These are phyloP conservation scores for Saguinus midas DNA, from an alignment of 2,113 vertebrate genomes.

Conservation along the genomic window DNA sequence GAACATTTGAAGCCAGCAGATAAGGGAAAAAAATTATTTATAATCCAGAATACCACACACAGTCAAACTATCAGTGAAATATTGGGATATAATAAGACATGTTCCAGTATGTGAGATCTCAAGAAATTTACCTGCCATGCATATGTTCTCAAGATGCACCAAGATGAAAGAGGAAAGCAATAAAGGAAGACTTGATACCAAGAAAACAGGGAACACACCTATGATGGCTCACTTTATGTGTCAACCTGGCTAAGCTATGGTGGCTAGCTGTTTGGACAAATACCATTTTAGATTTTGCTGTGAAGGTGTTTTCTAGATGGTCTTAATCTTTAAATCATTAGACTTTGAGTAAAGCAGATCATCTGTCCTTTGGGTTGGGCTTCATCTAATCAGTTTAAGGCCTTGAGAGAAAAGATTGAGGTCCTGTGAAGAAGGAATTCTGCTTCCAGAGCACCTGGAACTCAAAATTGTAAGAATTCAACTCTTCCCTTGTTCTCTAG, in stretches of 20 bases:
- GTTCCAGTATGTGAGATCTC: background rate
- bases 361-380: background rate
- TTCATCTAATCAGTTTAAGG: background rate
- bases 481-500: background rate
- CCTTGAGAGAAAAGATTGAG: background rate
- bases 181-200: background rate
- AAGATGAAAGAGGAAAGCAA: background rate
- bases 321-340: background rate
- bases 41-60: background rate
- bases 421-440: background rate
- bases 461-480: background rate
- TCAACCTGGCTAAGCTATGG: background rate
- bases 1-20: background rate
- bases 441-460: background rate
- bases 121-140: background rate
- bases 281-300: background rate
- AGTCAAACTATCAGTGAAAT: background rate
- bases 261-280: background rate
- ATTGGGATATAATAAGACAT: background rate
- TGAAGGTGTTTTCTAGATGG: background rate
- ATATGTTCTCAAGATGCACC: background rate
- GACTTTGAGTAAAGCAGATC: background rate
- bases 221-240: background rate
- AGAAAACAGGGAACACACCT: background rate
- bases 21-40: background rate